Conservation (phyloP, 2,797 vertebrate species). For the Amphiprion clarkii region DNA sequence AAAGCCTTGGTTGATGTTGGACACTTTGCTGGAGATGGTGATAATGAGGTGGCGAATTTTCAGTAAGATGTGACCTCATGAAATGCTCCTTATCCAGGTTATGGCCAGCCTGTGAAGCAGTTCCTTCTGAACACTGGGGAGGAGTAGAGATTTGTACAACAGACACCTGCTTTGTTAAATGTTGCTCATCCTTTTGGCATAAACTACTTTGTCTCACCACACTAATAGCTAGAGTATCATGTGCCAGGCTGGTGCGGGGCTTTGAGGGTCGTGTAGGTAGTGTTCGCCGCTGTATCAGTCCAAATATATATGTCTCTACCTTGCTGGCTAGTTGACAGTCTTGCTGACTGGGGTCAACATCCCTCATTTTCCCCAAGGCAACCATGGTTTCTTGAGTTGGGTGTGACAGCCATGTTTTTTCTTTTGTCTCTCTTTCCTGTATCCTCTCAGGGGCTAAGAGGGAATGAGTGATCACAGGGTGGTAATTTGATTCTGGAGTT, state of each 20-base stretch:
- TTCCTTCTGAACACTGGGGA: slow-evolving; percentile 67
- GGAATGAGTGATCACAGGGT: slow-evolving; percentile 69
- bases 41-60: slow-evolving; percentile 45
- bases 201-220: slow-evolving; percentile 84
- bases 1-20: slow-evolving; percentile 52
- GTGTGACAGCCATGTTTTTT: slow-evolving; percentile 61
- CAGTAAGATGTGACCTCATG: slow-evolving; percentile 31
- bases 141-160: slow-evolving; percentile 52
- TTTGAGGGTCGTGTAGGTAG: slow-evolving; percentile 81
- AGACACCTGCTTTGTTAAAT: slow-evolving; percentile 50
- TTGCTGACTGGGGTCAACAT: slow-evolving; percentile 57
- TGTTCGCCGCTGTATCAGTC: slow-evolving; percentile 85
- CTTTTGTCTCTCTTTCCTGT: slow-evolving; percentile 34
- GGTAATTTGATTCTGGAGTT: slow-evolving; percentile 49
- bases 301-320: slow-evolving; percentile 88
- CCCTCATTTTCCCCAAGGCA: slow-evolving; percentile 29
- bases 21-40: slow-evolving; percentile 51
- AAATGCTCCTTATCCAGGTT: slow-evolving; percentile 53
- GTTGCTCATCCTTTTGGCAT: slow-evolving; percentile 80
- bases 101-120: slow-evolving; percentile 36
- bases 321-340: slow-evolving; percentile 73
- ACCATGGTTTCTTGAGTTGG: not conserved
- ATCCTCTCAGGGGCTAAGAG: slow-evolving; percentile 74
- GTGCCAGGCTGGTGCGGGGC: slow-evolving; percentile 84
- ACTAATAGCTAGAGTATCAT: slow-evolving; percentile 69